Percentiles rank a stretch among this genome's conserved stretches.
Evolutionary conservation across 64 coral and sea anemone genomes (phyloP).

Genomic region (Anthopleura sola): DNA sequence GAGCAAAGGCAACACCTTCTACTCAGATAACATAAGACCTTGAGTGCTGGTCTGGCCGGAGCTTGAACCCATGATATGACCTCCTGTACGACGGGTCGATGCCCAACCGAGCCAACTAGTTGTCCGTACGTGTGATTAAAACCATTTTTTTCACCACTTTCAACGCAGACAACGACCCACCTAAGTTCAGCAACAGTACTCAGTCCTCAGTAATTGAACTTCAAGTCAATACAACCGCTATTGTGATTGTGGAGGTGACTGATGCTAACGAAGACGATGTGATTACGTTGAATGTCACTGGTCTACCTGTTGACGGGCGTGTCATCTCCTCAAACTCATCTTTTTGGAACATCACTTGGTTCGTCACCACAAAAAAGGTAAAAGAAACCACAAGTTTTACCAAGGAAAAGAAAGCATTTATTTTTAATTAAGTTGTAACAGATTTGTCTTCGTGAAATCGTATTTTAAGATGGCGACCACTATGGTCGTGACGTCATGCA

Average conservation of each 20-base stretch:
- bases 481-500: too few species aligned
- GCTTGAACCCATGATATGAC: too few species aligned
- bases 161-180: constrained; percentile 17
- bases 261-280: background rate
- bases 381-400: background rate
- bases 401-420: too few species aligned
- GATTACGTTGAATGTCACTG: constrained; percentile 11
- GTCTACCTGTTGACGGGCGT: constrained; percentile 2
- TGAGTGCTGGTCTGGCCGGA: too few species aligned
- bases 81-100: too few species aligned
- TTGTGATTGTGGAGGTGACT: background rate
- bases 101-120: too few species aligned
- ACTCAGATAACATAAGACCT: too few species aligned
- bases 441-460: too few species aligned
- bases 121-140: background rate
- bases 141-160: background rate
- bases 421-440: too few species aligned
- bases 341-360: background rate
- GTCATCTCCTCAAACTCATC: background rate
- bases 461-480: too few species aligned
- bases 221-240: constrained; percentile 2
- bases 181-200: constrained; percentile 16
- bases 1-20: too few species aligned
- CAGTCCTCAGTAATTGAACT: background rate
- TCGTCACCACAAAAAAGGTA: constrained; percentile 2